phyloP scores from a whole-genome alignment of 2,113 vertebrate genomes.

The Alectura lathami region DNA sequence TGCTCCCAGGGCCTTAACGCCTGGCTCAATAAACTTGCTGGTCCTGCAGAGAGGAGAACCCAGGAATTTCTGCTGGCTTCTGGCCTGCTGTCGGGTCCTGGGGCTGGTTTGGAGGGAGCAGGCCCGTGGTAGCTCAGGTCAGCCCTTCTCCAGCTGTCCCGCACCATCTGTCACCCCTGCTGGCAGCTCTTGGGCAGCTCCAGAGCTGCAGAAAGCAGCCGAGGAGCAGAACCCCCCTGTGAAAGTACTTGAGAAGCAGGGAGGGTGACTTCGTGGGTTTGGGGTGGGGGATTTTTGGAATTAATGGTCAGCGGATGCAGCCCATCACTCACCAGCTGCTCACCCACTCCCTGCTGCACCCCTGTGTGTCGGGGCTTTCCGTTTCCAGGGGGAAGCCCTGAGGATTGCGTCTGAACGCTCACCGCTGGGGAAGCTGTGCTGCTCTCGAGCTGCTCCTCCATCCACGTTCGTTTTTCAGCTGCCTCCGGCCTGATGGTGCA shows the following conservation, averaged over 20 bases:
- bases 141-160: accelerated
- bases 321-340: no score
- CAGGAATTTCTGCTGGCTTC: neutral
- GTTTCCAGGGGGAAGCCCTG: neutral
- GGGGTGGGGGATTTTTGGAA: no score
- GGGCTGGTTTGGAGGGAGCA: neutral
- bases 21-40: neutral
- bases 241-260: neutral
- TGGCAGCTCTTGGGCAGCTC: neutral
- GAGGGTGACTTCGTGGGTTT: neutral
- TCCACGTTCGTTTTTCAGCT: neutral
- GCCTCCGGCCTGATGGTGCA: no score
- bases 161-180: neutral
- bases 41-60: neutral
- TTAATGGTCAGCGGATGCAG: no score
- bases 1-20: neutral
- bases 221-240: neutral
- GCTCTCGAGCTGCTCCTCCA: neutral
- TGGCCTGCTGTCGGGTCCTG: neutral
- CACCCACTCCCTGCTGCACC: no score
- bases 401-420: neutral
- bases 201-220: neutral
- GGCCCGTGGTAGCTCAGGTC: neutral
- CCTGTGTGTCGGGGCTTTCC: neutral
- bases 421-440: neutral